Conservation (phyloP, 2,797 vertebrate genomes). For the Mico argentatus region DNA sequence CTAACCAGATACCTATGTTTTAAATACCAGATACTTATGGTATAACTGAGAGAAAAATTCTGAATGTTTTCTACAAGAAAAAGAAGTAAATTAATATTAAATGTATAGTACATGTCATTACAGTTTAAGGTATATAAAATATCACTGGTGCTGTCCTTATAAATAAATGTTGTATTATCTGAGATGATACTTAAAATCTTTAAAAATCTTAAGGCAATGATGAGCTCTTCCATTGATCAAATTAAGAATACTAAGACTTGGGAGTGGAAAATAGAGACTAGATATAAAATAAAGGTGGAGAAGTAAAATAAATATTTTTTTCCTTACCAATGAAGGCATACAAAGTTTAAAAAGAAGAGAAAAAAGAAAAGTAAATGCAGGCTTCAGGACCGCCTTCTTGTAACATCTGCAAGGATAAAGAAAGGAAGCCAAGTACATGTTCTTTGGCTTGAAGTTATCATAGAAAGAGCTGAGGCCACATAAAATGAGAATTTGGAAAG, state of each 20-base stretch:
- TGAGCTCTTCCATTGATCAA: neutral
- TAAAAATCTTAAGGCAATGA: neutral
- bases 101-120: neutral
- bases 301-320: neutral
- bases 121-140: neutral
- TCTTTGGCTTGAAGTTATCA: slow-evolving; percentile 15
- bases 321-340: neutral
- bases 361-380: neutral
- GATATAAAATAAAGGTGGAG: neutral
- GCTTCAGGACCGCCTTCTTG: neutral
- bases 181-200: neutral
- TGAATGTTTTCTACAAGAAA: neutral
- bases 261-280: neutral
- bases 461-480: neutral
- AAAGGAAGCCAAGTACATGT: slow-evolving; percentile 39
- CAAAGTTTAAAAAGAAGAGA: slow-evolving; percentile 36
- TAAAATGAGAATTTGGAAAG: slow-evolving; percentile 43
- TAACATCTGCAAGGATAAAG: slow-evolving; percentile 6
- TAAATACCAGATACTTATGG: neutral
- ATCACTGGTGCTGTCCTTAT: neutral
- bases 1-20: neutral
- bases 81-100: slow-evolving; percentile 23
- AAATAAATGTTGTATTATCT: neutral
- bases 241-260: neutral
- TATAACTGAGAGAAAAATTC: neutral